These are phyloP conservation scores for Conus canariensis DNA, from an alignment of 2,888 invertebrate species.

Conservation along the genomic window DNA sequence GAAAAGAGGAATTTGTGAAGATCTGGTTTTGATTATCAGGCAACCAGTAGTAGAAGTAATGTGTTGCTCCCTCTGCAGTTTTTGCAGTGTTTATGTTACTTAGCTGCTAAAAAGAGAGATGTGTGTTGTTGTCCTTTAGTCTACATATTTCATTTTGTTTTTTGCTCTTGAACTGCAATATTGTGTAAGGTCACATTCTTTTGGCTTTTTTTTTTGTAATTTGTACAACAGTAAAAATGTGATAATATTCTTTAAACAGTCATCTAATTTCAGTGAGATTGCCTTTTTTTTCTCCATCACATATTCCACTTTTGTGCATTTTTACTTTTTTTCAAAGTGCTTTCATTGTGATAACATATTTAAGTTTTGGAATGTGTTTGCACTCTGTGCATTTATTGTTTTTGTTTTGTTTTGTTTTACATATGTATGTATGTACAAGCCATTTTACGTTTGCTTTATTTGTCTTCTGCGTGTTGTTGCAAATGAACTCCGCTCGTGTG, in stretches of 20 bases:
- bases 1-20: too few relatives aligned
- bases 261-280: background rate
- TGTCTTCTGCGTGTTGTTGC: too few relatives aligned
- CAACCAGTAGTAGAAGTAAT: too few relatives aligned
- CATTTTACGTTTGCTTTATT: background rate
- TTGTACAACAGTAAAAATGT: background rate
- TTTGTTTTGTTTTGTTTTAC: background rate
- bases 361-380: too few relatives aligned
- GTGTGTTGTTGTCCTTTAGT: background rate
- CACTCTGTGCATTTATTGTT: background rate
- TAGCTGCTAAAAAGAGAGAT: background rate
- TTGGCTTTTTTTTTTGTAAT: background rate
- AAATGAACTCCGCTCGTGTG: too few relatives aligned
- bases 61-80: background rate
- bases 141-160: background rate
- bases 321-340: background rate
- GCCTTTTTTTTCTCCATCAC: background rate
- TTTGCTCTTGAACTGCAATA: background rate
- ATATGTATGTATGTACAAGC: background rate
- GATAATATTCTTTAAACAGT: background rate
- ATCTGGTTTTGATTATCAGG: too few relatives aligned
- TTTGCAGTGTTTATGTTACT: background rate
- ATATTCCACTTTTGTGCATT: conserved; percentile 11
- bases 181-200: background rate
- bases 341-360: conserved; percentile 4